Conservation (phyloP, 35 echinoderm and acorn worm species). For the Ophioderma brevispina region DNA sequence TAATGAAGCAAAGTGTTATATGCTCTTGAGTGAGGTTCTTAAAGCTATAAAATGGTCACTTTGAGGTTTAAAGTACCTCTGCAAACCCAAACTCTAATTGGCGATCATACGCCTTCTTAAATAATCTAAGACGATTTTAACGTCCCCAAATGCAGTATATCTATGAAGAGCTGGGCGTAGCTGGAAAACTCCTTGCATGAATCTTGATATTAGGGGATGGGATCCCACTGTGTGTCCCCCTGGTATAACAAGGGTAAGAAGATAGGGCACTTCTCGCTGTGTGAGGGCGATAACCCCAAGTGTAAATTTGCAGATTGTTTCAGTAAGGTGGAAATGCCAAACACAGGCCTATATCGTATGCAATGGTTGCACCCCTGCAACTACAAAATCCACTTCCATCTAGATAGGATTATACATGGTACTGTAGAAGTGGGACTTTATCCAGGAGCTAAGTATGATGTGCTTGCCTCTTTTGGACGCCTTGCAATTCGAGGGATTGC, state of each 20-base stretch:
- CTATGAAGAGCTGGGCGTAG: conserved; percentile 10
- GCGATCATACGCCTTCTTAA: conserved; percentile 15
- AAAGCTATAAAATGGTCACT: conserved; percentile 40
- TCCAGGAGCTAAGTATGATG: conserved; percentile 26
- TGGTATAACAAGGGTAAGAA: neutral
- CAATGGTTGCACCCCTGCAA: conserved; percentile 24
- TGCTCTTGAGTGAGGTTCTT: conserved; percentile 37
- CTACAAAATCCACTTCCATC: conserved; percentile 66
- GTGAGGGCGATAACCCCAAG: conserved; percentile 41
- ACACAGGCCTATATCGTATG: conserved; percentile 16
- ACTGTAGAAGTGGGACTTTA: neutral
- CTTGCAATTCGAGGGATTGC: neutral
- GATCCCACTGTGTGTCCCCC: conserved; percentile 13
- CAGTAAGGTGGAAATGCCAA: conserved; percentile 18
- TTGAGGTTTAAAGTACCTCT: conserved; percentile 40
- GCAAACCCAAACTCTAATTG: conserved; percentile 12
- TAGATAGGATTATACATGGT: neutral
- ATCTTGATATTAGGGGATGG: conserved; percentile 41
- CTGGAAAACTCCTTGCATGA: conserved; percentile 61
- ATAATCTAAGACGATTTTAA: conserved; percentile 51
- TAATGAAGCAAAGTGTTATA: conserved; percentile 2
- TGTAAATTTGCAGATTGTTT: conserved; percentile 8
- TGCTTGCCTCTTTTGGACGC: conserved; percentile 6
- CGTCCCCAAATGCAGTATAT: neutral
- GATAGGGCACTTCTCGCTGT: conserved; percentile 36